Evolutionary conservation across 2,113 vertebrate genomes (phyloP), one percentile per base, ranked within the genome.

Genomic region (Scomber colias): DNA sequence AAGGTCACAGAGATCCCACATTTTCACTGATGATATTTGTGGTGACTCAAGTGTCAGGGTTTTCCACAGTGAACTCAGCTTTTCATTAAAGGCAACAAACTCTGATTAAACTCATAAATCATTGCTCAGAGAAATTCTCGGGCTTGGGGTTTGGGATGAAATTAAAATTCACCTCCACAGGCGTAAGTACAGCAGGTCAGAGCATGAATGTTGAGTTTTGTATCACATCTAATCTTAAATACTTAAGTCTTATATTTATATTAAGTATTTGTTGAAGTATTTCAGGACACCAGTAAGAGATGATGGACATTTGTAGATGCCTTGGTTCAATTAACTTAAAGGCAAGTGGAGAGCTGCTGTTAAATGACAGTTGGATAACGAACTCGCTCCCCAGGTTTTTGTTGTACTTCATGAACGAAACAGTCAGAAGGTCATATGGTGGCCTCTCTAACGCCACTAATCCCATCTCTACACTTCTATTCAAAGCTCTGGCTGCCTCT

Each of bases 1-100:
- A 84, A 86, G 90, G 92, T 91, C 88, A 75, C 63, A 2, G 3
- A 72, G 73, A 88, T 90, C 90, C 90, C 92, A 92, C 85, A 75
- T 74, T 65, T 82, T 76, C 74, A 72, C 75, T 81, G 77, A 80
- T 83, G 83, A 87, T 85, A 74, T 86, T 83, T 75, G 84, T 11
- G 64, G 78, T 79, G 86, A 88, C 86, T 89, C 7, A 60, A 71
- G 83, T 88, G 85, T 90, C 88, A 75, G 54, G 31, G 67, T 87
- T 92, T 93, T 92, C 92, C 87, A 81, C 85, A 68, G 70, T 56
- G 64, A 68, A 77, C 68, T 85, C 4, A 1, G 35, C 35, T 40
- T 31, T 64, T 75, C 17, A 68, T 40, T 40, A 9, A 79, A 66
- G 30, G 51, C 79, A 86, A 66, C 85, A 82, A 79, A 83, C 75